Percentiles rank a stretch among this genome's conserved stretches.
These are phyloP conservation scores for Chloropsis hardwickii DNA, from an alignment of 2,113 vertebrate species.

Conservation along the genomic window DNA sequence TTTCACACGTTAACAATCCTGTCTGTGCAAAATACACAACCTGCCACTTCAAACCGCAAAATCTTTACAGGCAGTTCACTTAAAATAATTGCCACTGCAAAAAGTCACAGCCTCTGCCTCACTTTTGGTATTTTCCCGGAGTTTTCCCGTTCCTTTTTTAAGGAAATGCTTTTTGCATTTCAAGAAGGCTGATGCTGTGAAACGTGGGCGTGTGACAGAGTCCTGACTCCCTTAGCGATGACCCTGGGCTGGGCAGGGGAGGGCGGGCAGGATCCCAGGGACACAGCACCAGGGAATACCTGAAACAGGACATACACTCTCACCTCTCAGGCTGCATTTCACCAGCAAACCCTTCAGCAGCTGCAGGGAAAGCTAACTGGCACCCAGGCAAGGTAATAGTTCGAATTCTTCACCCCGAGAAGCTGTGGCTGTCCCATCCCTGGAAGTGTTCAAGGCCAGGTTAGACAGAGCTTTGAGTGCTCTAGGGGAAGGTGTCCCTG, in stretches of 20 bases:
- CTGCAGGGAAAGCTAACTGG: not conserved
- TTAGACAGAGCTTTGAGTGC: not conserved
- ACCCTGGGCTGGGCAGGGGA: not conserved
- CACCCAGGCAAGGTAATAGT: not conserved
- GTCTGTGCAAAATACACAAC: not conserved
- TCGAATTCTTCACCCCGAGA: not conserved
- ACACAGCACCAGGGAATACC: not conserved
- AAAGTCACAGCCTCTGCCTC: not conserved
- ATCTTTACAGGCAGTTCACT: not conserved
- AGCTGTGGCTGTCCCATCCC: not conserved
- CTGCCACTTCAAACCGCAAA: not conserved
- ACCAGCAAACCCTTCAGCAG: not conserved
- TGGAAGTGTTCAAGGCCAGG: not conserved
- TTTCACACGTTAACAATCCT: not conserved
- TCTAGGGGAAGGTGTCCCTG: not conserved
- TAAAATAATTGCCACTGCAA: not conserved
- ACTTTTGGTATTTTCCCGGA: not conserved
- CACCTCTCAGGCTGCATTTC: not conserved
- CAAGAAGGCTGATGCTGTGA: not conserved
- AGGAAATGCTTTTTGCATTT: not conserved
- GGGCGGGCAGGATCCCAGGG: not conserved
- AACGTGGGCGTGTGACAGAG: not conserved
- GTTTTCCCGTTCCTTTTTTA: not conserved
- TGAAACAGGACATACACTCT: not conserved
- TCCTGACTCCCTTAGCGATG: not conserved